phyloP scores from a whole-genome alignment of 2,797 vertebrate species.

The Echiichthys vipera region DNA sequence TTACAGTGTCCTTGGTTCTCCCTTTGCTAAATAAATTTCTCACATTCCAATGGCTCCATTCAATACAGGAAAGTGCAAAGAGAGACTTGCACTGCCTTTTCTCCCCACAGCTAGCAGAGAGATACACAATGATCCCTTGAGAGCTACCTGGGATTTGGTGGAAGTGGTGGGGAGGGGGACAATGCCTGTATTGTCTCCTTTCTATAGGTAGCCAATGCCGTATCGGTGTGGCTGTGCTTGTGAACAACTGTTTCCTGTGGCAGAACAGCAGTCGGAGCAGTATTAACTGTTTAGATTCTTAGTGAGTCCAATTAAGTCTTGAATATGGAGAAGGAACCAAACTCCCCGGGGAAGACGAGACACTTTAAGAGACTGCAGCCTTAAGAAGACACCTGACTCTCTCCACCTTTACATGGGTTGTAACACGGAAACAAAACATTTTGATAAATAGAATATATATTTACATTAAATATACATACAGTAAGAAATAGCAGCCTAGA shows the following conservation, averaged over 20 bases:
- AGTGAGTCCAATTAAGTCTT: conserved; percentile 49
- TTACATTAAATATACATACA: conserved; percentile 89
- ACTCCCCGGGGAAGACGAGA: conserved; percentile 66
- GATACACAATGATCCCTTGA: conserved; percentile 80
- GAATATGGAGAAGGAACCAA: conserved; percentile 45
- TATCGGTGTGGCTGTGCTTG: conserved; percentile 72
- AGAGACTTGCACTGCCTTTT: conserved; percentile 66
- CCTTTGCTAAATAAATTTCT: conserved; percentile 83
- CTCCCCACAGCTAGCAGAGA: conserved; percentile 65
- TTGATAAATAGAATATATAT: conserved; percentile 88
- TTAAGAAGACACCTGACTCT: conserved; percentile 71
- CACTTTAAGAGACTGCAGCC: conserved; percentile 64
- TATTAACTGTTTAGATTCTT: conserved; percentile 53
- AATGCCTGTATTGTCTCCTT: conserved; percentile 76
- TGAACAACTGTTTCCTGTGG: conserved; percentile 75
- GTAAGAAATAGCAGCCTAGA: conserved; percentile 91
- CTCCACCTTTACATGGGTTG: conserved; percentile 60
- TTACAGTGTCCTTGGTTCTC: conserved; percentile 79
- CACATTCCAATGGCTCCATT: conserved; percentile 82
- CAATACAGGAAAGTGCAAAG: conserved; percentile 83
- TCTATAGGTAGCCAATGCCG: conserved; percentile 74
- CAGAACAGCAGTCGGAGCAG: conserved; percentile 58
- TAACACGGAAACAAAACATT: conserved; percentile 65
- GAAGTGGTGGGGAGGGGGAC: conserved; percentile 38
- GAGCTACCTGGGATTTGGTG: conserved; percentile 76